A percentile compares a stretch with the other conserved stretches of the same genome.
Conservation (phyloP, 1,140 invertebrate species). For the Saccostrea glomerata region DNA sequence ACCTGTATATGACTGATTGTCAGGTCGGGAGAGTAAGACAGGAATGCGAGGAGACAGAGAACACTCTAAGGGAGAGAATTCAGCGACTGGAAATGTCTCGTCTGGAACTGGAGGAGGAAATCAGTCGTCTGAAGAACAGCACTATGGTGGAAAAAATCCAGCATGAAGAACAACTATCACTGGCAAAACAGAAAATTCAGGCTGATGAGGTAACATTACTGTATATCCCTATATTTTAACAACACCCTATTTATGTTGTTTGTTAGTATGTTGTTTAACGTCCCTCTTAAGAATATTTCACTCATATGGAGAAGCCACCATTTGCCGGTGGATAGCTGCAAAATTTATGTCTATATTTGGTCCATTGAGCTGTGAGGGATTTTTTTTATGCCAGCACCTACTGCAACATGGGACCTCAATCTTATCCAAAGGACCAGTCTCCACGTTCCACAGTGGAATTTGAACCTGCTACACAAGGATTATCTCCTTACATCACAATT, state of each 20-base stretch:
- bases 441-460: too few species aligned
- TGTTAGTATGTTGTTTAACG: background rate
- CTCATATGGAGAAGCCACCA: too few species aligned
- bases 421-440: too few species aligned
- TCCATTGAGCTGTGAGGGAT: too few species aligned
- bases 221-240: too few species aligned
- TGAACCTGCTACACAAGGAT: too few species aligned
- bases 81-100: slow-evolving; percentile 72
- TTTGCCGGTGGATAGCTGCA: too few species aligned
- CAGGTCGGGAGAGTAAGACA: slow-evolving; percentile 63
- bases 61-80: slow-evolving; percentile 73
- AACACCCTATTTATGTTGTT: too few species aligned
- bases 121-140: slow-evolving; percentile 72
- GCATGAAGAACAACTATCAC: slow-evolving; percentile 72
- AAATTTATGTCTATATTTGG: too few species aligned
- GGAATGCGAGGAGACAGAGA: slow-evolving; percentile 73
- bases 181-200: slow-evolving; percentile 71
- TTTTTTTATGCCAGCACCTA: too few species aligned
- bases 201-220: slow-evolving; percentile 69
- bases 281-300: background rate
- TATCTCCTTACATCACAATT: too few species aligned
- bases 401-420: too few species aligned
- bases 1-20: background rate
- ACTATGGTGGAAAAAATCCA: slow-evolving; percentile 71
- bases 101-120: slow-evolving; percentile 75